Evolutionary conservation across 1,140 invertebrate species (phyloP).

Genomic region (Drosophila melanogaster): Release_6_plus_ISO1_MT NC_004354.4:620001-620500

Average conservation of each 20-base stretch:
- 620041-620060: background rate
- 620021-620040: background rate
- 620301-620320: too few species aligned
- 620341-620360: too few species aligned
- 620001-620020: background rate
- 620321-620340: too few species aligned
- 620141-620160: background rate
- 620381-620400: too few species aligned
- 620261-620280: background rate
- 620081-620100: constrained; percentile 15
- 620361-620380: too few species aligned
- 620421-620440: constrained; percentile 43
- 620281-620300: background rate
- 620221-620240: background rate
- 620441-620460: constrained; percentile 65
- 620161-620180: background rate
- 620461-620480: constrained; percentile 77
- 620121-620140: background rate
- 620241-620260: constrained; percentile 1
- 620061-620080: background rate
- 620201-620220: constrained; percentile 24
- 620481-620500: constrained; percentile 78
- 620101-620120: background rate
- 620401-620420: constrained; percentile 4
- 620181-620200: constrained; percentile 22